Conservation (phyloP, 2,113 vertebrate species). For the Elanoides forficatus region DNA sequence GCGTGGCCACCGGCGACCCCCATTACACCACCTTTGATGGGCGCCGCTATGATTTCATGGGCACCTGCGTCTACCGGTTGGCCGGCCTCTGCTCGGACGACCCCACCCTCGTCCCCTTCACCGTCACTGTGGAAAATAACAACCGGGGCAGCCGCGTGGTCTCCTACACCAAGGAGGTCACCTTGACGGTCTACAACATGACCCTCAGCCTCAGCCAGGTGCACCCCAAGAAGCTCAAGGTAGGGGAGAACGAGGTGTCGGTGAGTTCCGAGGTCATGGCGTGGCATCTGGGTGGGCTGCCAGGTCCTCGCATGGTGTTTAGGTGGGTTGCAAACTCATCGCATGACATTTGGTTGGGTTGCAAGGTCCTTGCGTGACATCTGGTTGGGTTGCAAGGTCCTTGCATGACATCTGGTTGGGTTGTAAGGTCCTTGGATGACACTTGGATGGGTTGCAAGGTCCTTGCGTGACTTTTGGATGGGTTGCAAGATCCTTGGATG, state of each 20-base stretch:
- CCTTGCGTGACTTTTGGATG: too few species aligned
- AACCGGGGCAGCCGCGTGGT: conserved; percentile 66
- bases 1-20: conserved; percentile 66
- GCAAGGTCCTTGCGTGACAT: accelerated
- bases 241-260: neutral
- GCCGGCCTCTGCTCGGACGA: conserved; percentile 9
- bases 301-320: neutral
- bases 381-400: accelerated
- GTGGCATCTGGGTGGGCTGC: too few species aligned
- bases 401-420: too few species aligned
- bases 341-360: too few species aligned
- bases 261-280: neutral
- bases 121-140: conserved; percentile 75
- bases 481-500: too few species aligned
- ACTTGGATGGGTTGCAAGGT: too few species aligned
- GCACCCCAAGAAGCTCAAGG: conserved; percentile 45
- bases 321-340: neutral
- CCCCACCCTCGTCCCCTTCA: conserved; percentile 66
- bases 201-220: conserved; percentile 62
- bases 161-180: conserved; percentile 75
- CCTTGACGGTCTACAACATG: conserved; percentile 68
- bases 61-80: conserved; percentile 74
- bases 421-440: too few species aligned
- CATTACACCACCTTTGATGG: conserved; percentile 82
- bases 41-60: conserved; percentile 75